Evolutionary conservation across 2,888 invertebrate genomes (phyloP).

Genomic region (Homarus gammarus): DNA sequence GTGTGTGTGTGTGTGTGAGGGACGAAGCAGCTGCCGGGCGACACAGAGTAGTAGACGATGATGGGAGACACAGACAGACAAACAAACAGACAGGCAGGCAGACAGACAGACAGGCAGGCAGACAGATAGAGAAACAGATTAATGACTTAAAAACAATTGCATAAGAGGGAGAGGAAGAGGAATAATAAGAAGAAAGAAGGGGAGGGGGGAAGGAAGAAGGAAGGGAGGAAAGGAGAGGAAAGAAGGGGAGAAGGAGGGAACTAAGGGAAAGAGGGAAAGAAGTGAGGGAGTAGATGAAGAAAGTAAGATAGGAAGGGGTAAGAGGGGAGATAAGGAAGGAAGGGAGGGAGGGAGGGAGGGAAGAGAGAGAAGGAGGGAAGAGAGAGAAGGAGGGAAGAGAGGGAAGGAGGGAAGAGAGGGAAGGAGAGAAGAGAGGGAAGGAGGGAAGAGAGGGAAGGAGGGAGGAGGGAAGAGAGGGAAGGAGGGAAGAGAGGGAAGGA

Average conservation of each 20-base stretch:
- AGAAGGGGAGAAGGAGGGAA: neutral
- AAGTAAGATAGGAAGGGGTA: neutral
- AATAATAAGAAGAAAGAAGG: neutral
- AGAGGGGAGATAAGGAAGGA: neutral
- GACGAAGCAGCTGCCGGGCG: too few relatives aligned
- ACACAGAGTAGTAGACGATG: too few relatives aligned
- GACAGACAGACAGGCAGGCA: too few relatives aligned
- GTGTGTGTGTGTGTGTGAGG: too few relatives aligned
- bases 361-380: neutral
- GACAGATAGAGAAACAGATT: too few relatives aligned
- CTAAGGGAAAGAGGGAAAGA: neutral
- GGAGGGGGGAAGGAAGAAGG: neutral
- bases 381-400: neutral
- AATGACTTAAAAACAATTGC: neutral
- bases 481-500: neutral
- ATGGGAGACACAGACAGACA: too few relatives aligned
- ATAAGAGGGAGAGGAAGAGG: neutral
- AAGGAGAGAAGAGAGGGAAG: neutral
- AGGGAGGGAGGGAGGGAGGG: neutral
- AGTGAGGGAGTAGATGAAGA: too few relatives aligned
- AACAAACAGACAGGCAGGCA: too few relatives aligned
- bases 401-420: neutral
- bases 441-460: neutral
- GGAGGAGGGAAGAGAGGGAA: neutral
- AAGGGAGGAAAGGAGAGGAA: neutral